Percentiles rank a stretch among this genome's conserved stretches.
phyloP scores from a whole-genome alignment of 2,888 invertebrate species.

The Odontomyia ornata region DNA sequence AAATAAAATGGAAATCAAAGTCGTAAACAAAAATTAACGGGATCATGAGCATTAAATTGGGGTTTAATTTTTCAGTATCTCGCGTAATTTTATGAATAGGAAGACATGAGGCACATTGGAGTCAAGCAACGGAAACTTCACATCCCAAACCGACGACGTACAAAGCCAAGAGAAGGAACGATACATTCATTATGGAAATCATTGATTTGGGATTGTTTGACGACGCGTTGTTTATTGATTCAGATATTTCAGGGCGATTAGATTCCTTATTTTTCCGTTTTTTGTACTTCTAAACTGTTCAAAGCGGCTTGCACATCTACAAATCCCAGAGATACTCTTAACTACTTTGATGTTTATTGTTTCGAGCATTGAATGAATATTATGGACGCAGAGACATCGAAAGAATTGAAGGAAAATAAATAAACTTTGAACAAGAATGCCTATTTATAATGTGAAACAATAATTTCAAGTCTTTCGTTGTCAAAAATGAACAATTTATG shows the following conservation, averaged over 20 bases:
- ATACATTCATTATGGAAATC: constrained; percentile 21
- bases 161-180: constrained; percentile 20
- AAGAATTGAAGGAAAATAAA: constrained; percentile 3
- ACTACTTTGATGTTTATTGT: constrained; percentile 11
- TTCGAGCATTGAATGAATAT: constrained; percentile 2
- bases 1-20: constrained; percentile 45
- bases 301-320: not conserved
- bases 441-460: not conserved
- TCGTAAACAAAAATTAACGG: constrained; percentile 48
- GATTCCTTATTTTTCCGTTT: not conserved
- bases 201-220: constrained; percentile 22
- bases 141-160: constrained; percentile 15
- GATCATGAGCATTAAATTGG: constrained; percentile 48
- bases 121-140: constrained; percentile 27
- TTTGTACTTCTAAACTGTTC: not conserved
- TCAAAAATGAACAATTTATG: too few relatives aligned
- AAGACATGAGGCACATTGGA: constrained; percentile 23
- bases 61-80: constrained; percentile 43
- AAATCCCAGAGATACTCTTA: constrained; percentile 10
- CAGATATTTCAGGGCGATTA: constrained; percentile 21
- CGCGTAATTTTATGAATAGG: constrained; percentile 33
- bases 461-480: too few relatives aligned
- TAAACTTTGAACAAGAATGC: not conserved
- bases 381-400: constrained; percentile 16
- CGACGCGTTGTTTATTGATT: constrained; percentile 33